Evolutionary conservation across 2,113 vertebrate species (phyloP).

Genomic region (Heterocephalus glaber): DNA sequence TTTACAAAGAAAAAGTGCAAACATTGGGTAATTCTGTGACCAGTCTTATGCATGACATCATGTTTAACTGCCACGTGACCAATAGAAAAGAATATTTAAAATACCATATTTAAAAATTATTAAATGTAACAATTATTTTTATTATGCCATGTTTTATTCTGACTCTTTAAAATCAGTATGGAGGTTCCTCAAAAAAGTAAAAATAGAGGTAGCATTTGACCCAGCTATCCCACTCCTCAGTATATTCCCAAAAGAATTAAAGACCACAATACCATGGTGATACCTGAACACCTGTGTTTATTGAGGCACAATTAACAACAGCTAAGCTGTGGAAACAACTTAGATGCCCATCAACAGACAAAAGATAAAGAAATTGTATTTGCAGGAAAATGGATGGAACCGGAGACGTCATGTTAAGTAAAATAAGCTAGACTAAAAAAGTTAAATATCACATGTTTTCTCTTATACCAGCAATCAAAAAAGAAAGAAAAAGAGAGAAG

Average conservation of each 20-base stretch:
- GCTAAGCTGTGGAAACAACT: not conserved
- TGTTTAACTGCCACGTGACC: not conserved
- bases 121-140: not conserved
- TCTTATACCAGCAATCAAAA: not conserved
- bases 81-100: not conserved
- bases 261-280: no score
- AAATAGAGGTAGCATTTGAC: not conserved
- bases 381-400: not conserved
- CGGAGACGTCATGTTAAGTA: not conserved
- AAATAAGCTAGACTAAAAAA: not conserved
- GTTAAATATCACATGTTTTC: not conserved
- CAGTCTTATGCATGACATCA: not conserved
- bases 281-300: not conserved
- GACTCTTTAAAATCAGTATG: not conserved
- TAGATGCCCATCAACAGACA: not conserved
- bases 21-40: not conserved
- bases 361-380: not conserved
- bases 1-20: not conserved
- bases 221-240: not conserved
- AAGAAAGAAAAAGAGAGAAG: not conserved
- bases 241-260: not conserved
- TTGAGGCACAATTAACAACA: not conserved
- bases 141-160: not conserved
- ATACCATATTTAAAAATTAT: not conserved
- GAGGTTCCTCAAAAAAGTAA: not conserved